Conservation (phyloP, 2,113 vertebrate species). For the Chlamydotis undulata region DNA sequence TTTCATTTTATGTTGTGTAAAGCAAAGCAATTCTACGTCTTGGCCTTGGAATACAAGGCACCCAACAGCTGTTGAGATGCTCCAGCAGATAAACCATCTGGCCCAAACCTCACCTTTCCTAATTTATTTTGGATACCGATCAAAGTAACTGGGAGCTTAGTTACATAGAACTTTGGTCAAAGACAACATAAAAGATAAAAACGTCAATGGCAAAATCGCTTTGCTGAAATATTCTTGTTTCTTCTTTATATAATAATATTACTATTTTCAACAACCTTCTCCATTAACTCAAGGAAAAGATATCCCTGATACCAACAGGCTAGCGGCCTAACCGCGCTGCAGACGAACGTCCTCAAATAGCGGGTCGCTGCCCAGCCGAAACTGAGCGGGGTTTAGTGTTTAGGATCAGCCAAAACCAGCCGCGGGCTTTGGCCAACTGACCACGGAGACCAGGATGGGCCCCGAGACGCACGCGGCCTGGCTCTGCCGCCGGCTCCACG, state of each 20-base stretch:
- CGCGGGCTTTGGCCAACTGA: neutral
- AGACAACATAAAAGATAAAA: neutral
- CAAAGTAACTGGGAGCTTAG: neutral
- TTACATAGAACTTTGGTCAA: neutral
- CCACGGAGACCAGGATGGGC: neutral
- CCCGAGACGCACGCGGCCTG: rapidly evolving
- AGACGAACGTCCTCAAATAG: neutral
- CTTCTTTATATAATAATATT: neutral
- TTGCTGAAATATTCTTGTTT: neutral
- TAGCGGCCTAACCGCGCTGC: neutral
- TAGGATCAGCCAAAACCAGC: neutral
- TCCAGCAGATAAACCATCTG: slow-evolving; percentile 53
- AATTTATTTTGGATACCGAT: slow-evolving; percentile 16
- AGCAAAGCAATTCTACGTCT: neutral
- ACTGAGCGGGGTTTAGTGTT: neutral
- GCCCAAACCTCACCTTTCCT: slow-evolving; percentile 43
- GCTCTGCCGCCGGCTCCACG: neutral
- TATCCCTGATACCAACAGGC: neutral
- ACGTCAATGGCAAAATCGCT: neutral
- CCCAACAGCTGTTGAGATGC: slow-evolving; percentile 53
- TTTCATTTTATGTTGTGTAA: slow-evolving; percentile 44
- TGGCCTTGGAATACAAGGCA: slow-evolving; percentile 18
- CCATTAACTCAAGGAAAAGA: neutral
- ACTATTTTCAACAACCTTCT: neutral
- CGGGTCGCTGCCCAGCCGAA: neutral